Evolutionary conservation across 2,113 vertebrate genomes (phyloP).

Genomic region (Mirza zaza): DNA sequence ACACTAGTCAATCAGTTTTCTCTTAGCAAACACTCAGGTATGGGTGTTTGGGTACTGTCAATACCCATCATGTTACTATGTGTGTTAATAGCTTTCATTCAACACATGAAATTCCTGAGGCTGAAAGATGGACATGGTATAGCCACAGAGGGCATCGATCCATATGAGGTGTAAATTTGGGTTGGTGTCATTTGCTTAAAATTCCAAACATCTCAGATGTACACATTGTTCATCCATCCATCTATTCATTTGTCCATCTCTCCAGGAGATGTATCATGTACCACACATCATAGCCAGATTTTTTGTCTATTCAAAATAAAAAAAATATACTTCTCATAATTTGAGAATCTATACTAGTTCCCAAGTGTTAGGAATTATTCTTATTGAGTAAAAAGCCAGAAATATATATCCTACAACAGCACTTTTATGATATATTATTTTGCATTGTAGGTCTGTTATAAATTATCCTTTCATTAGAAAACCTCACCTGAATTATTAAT

Average conservation of each 20-base stretch:
- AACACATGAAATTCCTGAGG: slow-evolving; percentile 3
- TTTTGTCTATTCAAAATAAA: slow-evolving; percentile 10
- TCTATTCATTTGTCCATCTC: neutral
- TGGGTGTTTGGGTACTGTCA: neutral
- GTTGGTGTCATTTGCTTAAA: neutral
- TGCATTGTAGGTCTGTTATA: slow-evolving; percentile 7
- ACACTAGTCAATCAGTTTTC: neutral
- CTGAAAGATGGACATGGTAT: neutral
- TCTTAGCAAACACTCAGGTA: neutral
- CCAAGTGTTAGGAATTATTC: slow-evolving; percentile 5
- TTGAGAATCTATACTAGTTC: slow-evolving; percentile 11
- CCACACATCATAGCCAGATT: neutral
- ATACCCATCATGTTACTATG: neutral
- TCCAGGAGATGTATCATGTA: neutral
- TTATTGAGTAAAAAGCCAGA: slow-evolving; percentile 32
- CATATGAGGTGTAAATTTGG: neutral
- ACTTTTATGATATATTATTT: slow-evolving; percentile 16
- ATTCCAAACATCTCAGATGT: neutral
- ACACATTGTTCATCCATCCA: neutral
- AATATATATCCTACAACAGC: neutral
- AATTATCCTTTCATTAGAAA: slow-evolving; percentile 43
- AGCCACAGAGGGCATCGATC: neutral
- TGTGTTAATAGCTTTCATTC: neutral
- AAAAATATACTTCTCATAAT: neutral
- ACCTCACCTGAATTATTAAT: slow-evolving; percentile 50